phyloP scores from a whole-genome alignment of 92 coral and sea anemone species.

The Actinernus sp. region DNA sequence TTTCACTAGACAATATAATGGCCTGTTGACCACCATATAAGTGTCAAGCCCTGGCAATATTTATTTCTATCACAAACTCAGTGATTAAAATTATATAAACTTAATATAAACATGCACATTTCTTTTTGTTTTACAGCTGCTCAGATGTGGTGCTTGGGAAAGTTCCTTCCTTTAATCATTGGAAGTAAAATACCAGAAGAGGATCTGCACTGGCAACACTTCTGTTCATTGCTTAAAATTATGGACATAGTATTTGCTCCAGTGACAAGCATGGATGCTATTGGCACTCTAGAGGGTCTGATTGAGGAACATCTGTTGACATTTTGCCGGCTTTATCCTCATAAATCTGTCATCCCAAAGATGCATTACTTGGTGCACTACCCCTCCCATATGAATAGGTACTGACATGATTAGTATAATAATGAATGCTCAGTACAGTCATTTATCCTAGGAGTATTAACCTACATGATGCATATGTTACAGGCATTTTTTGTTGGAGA shows the following conservation, averaged over 20 bases:
- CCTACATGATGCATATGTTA: too few species aligned
- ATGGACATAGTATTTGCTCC: conserved; percentile 55
- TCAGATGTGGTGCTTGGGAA: conserved; percentile 70
- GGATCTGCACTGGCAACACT: conserved; percentile 49
- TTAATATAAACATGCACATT: background rate
- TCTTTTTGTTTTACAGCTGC: conserved; percentile 32
- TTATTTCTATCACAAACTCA: background rate
- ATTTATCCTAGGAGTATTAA: too few species aligned
- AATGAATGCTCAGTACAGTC: too few species aligned
- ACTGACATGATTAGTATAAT: too few species aligned
- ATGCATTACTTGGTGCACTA: conserved; percentile 59
- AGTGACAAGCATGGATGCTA: conserved; percentile 9
- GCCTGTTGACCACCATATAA: too few species aligned
- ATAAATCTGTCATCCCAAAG: conserved; percentile 44
- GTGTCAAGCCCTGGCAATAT: too few species aligned
- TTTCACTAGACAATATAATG: too few species aligned
- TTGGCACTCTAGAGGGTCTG: conserved; percentile 38
- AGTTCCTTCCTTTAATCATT: conserved; percentile 45
- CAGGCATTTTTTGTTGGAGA: too few species aligned
- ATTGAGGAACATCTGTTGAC: conserved; percentile 30
- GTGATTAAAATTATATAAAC: background rate
- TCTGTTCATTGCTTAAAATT: conserved; percentile 30
- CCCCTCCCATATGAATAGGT: too few species aligned
- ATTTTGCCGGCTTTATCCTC: conserved; percentile 29
- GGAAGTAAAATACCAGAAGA: conserved; percentile 47